Conservation (phyloP, 2,888 invertebrate species). For the Aleiodes testaceus region DNA sequence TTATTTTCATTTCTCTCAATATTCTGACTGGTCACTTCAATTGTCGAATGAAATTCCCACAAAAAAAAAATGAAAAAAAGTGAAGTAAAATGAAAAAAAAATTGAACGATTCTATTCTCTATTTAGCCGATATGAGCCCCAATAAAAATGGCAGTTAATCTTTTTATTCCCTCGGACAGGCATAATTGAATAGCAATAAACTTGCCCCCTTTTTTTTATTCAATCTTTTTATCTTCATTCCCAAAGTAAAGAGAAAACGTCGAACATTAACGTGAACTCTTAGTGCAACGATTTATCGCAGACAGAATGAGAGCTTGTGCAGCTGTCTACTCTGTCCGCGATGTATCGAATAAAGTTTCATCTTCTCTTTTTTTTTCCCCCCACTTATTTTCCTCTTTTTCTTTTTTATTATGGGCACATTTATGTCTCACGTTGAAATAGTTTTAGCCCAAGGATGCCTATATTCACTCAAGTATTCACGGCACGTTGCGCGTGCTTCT, state of each 20-base stretch:
- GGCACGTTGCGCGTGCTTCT: slow-evolving; percentile 46
- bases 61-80: neutral
- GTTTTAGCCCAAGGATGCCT: slow-evolving; percentile 44
- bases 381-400: neutral
- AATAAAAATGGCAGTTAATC: slow-evolving; percentile 31
- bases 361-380: slow-evolving; percentile 6
- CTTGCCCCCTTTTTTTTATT: neutral
- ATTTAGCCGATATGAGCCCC: slow-evolving; percentile 8
- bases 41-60: slow-evolving; percentile 43
- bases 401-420: neutral
- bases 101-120: slow-evolving; percentile 2
- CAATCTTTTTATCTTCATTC: neutral
- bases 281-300: slow-evolving; percentile 37
- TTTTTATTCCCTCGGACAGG: neutral
- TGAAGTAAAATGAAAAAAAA: neutral
- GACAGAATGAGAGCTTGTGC: slow-evolving; percentile 18
- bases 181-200: slow-evolving; percentile 36
- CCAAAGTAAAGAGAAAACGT: slow-evolving; percentile 6
- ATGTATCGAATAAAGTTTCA: slow-evolving; percentile 49
- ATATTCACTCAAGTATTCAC: slow-evolving; percentile 44
- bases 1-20: neutral
- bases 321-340: slow-evolving; percentile 47
- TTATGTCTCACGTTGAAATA: slow-evolving; percentile 47
- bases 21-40: slow-evolving; percentile 29
- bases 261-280: slow-evolving; percentile 30